phyloP scores from a whole-genome alignment of 2,797 vertebrate genomes.

The Pyrocephalus nanus region DNA sequence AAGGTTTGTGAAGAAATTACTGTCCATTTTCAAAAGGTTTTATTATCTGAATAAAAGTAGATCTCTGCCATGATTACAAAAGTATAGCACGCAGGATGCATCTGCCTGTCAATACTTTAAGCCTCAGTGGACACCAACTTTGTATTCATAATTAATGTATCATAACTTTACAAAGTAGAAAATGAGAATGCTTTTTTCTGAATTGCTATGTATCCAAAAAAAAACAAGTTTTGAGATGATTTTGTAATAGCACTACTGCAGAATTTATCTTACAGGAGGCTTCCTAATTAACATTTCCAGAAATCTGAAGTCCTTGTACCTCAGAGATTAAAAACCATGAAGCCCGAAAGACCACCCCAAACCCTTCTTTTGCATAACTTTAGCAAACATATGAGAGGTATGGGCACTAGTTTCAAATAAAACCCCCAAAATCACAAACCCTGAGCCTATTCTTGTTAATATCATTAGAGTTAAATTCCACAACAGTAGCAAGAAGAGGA shows the following conservation, averaged over 20 bases:
- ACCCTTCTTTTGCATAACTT: neutral
- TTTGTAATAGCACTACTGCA: neutral
- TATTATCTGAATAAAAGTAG: neutral
- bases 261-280: neutral
- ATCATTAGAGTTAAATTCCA: conserved; percentile 7
- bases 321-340: neutral
- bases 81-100: neutral
- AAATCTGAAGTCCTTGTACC: neutral
- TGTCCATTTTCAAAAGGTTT: neutral
- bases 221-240: neutral
- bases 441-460: conserved; percentile 50
- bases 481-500: conserved; percentile 58
- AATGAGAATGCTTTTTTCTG: neutral
- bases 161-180: conserved; percentile 12
- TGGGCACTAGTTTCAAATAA: conserved; percentile 21
- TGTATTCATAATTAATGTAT: neutral
- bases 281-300: conserved; percentile 11
- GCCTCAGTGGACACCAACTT: neutral
- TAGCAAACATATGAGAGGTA: neutral
- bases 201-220: conserved; percentile 24
- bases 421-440: neutral
- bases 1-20: neutral
- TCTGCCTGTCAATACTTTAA: neutral
- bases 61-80: neutral
- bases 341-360: neutral